Evolutionary conservation across 2,113 vertebrate genomes (phyloP).

Genomic region (Motacilla alba): DNA sequence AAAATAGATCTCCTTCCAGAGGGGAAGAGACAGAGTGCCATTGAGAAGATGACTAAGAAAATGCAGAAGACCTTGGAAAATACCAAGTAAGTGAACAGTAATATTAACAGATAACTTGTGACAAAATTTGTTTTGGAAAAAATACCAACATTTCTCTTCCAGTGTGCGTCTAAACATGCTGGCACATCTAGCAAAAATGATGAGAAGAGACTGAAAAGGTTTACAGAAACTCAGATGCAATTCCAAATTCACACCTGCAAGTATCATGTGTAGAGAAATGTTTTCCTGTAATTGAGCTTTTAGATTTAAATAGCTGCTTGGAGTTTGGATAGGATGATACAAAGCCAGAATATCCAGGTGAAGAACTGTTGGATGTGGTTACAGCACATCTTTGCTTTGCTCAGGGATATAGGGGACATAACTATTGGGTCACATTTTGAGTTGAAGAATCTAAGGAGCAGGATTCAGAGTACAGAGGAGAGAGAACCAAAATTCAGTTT

Average conservation of each 20-base stretch:
- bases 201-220: neutral
- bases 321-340: neutral
- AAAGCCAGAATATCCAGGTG: neutral
- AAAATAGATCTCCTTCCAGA: slow-evolving; percentile 90
- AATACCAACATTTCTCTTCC: neutral
- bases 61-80: slow-evolving; percentile 95
- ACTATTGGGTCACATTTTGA: neutral
- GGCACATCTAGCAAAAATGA: neutral
- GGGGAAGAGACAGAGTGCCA: slow-evolving; percentile 83
- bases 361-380: neutral
- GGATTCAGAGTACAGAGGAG: neutral
- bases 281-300: neutral
- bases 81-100: slow-evolving; percentile 83
- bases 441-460: neutral
- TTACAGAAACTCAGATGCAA: neutral
- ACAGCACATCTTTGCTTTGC: neutral
- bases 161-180: rapidly evolving
- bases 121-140: neutral
- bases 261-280: neutral
- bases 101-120: neutral
- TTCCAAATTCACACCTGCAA: neutral
- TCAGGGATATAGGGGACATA: neutral
- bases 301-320: neutral
- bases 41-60: slow-evolving; percentile 95
- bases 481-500: neutral